Evolutionary conservation across 2,113 vertebrate genomes (phyloP).

Genomic region (Paraplagusia blochii): DNA sequence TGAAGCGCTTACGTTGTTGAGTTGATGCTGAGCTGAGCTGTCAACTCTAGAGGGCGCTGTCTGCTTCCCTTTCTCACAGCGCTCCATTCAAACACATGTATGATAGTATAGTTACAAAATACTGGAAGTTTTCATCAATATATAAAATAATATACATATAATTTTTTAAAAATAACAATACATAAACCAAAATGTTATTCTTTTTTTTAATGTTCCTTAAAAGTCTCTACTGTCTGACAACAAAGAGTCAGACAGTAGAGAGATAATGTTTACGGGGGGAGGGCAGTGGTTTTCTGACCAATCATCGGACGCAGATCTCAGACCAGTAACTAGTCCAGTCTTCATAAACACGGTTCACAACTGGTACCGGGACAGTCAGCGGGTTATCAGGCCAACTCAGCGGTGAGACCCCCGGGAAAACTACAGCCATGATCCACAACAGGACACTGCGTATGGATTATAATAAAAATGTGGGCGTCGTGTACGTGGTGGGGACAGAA

Average conservation of each 20-base stretch:
- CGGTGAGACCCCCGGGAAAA: neutral
- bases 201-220: too few relatives aligned
- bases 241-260: neutral
- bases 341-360: neutral
- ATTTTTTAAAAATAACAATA: too few relatives aligned
- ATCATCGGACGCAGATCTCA: neutral
- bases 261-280: neutral
- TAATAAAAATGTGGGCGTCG: neutral
- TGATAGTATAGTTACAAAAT: too few relatives aligned
- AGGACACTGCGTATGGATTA: constrained; percentile 65
- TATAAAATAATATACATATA: too few relatives aligned
- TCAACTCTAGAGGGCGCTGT: too few relatives aligned
- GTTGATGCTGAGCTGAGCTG: too few relatives aligned
- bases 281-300: neutral
- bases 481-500: constrained; percentile 66
- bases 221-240: neutral
- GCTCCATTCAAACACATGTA: too few relatives aligned
- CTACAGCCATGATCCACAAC: constrained; percentile 41
- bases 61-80: too few relatives aligned
- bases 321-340: neutral
- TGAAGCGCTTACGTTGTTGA: too few relatives aligned
- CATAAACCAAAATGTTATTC: too few relatives aligned
- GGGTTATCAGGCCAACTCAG: too few relatives aligned
- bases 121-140: too few relatives aligned
- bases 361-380: neutral